phyloP scores from a whole-genome alignment of 2,888 invertebrate genomes.

The Eulithis testata region DNA sequence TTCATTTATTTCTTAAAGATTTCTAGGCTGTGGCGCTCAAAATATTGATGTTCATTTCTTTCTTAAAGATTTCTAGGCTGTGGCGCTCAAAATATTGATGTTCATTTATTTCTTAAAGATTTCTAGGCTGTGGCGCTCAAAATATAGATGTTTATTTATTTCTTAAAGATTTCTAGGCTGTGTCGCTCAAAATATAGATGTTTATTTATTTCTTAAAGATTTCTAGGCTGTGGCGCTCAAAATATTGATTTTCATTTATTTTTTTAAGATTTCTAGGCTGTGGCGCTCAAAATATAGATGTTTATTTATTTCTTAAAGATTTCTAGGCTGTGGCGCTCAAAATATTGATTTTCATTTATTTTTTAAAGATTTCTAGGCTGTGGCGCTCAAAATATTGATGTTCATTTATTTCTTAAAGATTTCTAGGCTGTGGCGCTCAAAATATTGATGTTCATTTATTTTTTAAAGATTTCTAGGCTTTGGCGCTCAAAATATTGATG shows the following conservation, averaged over 20 bases:
- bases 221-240: no score
- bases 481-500: conserved; percentile 11
- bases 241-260: not conserved
- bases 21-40: no score
- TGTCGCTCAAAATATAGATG: no score
- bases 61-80: not conserved
- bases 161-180: not conserved
- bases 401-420: not conserved
- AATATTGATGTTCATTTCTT: not conserved
- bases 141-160: not conserved
- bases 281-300: no score
- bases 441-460: not conserved
- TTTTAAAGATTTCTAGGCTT: not conserved
- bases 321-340: no score
- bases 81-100: no score
- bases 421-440: no score
- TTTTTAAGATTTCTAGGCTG: not conserved
- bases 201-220: not conserved
- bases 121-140: no score
- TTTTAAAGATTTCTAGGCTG: not conserved
- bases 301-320: not conserved
- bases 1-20: conserved; percentile 8
- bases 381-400: no score
- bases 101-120: not conserved
- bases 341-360: not conserved